Base-by-base conservation (phyloP, 2,797 vertebrate genomes). In the Onychomys torridus region DNA sequence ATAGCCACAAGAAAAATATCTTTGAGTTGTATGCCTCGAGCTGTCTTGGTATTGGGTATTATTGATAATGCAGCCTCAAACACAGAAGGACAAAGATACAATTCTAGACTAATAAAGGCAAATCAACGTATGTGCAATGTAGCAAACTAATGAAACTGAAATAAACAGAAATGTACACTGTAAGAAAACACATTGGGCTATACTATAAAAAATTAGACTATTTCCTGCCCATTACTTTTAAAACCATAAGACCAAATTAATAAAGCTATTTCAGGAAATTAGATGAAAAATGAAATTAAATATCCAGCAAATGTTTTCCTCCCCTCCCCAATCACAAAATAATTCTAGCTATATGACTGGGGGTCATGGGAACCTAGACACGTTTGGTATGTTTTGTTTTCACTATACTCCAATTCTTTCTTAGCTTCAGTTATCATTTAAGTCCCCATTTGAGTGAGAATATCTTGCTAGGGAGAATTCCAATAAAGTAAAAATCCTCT, bases 381-480 rank as follows among this genome's bases (percentile, higher is more conserved):
- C 11, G 34, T 57, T 87, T 95, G 6, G 34, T 91, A 59, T 49
- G 93, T 65, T 97, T 93, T 90, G 81, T 92, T 94, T 32, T 94
- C 2, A 14, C 19, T 12, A 90, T n/a, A 82, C 23, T 75, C 21
- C 69, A 97, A 43, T 93, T 96, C 49, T 96, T 97, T 97, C 65
- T 97, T 93, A 92, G 52, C 95, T 96, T 97, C 96, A 98, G 63
- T 96, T 89, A 97, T 95, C 52, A 95, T 67, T 96, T 91, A 73
- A 97, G 79, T 32, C 93, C 87, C 55, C 69, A 75, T 91, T 77
- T 98, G 96, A 98, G 82, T 96, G 83, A 98, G 65, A 96, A 97
- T 59, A 5, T 85, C 97, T 97, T 97, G 90, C 98, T 96, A 96
- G 27, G 89, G 98, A 97, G 65, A 98, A 98, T 97, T 96, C 88